phyloP scores from a whole-genome alignment of 23 tunicate genomes.

The Corella eumyota region DNA sequence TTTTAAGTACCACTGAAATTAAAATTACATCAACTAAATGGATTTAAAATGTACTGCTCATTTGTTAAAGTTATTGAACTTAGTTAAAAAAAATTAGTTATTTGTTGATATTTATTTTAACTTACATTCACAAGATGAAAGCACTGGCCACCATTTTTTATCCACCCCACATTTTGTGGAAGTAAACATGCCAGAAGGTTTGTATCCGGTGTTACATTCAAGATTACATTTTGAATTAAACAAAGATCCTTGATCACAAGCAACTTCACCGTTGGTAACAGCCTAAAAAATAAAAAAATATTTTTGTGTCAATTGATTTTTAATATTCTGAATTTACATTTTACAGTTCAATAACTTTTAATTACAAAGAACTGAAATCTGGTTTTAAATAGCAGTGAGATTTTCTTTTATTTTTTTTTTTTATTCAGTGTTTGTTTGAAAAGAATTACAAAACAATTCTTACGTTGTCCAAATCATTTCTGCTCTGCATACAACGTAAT shows the following conservation, averaged over 20 bases:
- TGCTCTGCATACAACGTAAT: neutral
- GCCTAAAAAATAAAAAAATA: constrained; percentile 1
- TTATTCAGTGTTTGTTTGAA: neutral
- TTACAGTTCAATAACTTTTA: neutral
- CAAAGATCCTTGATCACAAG: constrained; percentile 26
- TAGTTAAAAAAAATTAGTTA: neutral
- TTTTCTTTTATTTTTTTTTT: neutral
- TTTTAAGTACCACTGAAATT: too few species aligned
- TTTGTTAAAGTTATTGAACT: neutral
- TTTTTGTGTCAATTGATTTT: too few species aligned
- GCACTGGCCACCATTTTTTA: constrained; percentile 57
- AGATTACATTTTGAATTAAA: constrained; percentile 37
- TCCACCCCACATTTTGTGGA: constrained; percentile 18
- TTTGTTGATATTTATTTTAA: neutral
- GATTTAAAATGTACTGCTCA: neutral
- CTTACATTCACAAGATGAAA: constrained; percentile 50
- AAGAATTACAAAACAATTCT: constrained; percentile 1
- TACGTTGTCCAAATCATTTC: neutral
- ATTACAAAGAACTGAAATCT: neutral
- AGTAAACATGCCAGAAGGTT: constrained; percentile 7
- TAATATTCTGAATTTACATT: neutral
- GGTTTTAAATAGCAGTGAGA: neutral
- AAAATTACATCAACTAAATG: too few species aligned
- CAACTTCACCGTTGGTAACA: constrained; percentile 25
- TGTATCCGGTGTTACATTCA: constrained; percentile 43